phyloP scores from a whole-genome alignment of 2,888 invertebrate species.

The Nemotelus nigrinus region DNA sequence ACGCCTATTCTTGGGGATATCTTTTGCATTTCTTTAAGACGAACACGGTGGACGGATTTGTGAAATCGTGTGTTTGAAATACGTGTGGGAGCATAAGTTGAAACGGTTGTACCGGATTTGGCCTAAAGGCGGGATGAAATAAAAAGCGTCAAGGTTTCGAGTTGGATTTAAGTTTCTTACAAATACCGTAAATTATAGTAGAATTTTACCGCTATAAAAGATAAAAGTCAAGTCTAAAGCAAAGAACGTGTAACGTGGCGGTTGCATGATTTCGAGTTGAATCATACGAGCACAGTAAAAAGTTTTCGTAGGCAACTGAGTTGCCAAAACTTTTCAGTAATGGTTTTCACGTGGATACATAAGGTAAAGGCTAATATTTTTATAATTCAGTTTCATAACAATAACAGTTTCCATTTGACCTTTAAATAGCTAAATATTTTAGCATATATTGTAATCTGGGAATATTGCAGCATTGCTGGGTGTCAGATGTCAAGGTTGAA shows the following conservation, averaged over 20 bases:
- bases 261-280: constrained; percentile 13
- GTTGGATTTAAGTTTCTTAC: constrained; percentile 48
- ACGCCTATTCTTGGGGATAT: constrained; percentile 15
- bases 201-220: constrained; percentile 47
- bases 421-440: too few relatives aligned
- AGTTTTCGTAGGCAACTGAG: too few relatives aligned
- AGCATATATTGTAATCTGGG: too few relatives aligned
- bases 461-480: too few relatives aligned
- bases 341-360: not conserved
- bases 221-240: not conserved
- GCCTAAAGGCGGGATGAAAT: constrained; percentile 9
- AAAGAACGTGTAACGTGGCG: constrained; percentile 28
- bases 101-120: constrained; percentile 17
- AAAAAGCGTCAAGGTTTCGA: constrained; percentile 22
- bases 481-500: too few relatives aligned
- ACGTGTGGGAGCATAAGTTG: constrained; percentile 5
- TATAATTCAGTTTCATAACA: too few relatives aligned
- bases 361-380: not conserved
- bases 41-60: not conserved
- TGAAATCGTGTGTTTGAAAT: constrained; percentile 12
- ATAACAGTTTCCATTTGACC: too few relatives aligned
- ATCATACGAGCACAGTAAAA: not conserved
- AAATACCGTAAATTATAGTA: constrained; percentile 49
- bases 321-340: not conserved
- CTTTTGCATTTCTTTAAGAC: not conserved